Evolutionary conservation across 1,140 invertebrate species (phyloP), one percentile per base, ranked within the genome.

Genomic region (Solenopsis invicta): DNA sequence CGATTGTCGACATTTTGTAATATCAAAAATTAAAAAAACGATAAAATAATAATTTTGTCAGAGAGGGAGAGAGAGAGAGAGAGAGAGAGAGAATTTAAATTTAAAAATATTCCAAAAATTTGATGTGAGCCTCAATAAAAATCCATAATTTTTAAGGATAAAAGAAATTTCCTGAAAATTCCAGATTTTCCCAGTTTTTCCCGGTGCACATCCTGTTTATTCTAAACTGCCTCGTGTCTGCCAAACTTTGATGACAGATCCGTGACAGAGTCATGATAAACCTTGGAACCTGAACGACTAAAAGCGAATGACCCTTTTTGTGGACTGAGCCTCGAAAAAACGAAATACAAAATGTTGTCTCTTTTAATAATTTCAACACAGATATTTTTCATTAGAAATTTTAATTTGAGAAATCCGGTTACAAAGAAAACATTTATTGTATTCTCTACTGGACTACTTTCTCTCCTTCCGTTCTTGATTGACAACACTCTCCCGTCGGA

Each of bases 371-470:
- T 64, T 64, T 54, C 4, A 29, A 45, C 4, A 76, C 16, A 37
- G 16, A 21, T 54, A 18, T 45, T 24, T 4, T 16, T 45, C 12
- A 16, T 29, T 0, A 29, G 29, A 4, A 48, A 48, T 34, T 62
- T n/a, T 77, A 77, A 45, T 48, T 62, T 29, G 0, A 29, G 29
- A 21, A 37, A 74, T 5, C 54, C 12, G 18, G 1, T 61, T 41
- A 45, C 13, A 56, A 74, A 41, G 10, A 54, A 34, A 6, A 56
- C 45, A 67, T 21, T 80, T 52, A 50, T 52, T 78, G 9, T 66
- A 34, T 12, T 37, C 48, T 61, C 10, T 45, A 62, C 62, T 12
- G 2, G 34, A 13, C 18, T 34, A 50, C 24, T 52, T 56, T 71
- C n/a, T 34, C 2, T 12, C 13, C 10, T 12, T 5, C 9, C 10